phyloP scores from a whole-genome alignment of 1,140 invertebrate species.

The Drosophila virilis region DNA sequence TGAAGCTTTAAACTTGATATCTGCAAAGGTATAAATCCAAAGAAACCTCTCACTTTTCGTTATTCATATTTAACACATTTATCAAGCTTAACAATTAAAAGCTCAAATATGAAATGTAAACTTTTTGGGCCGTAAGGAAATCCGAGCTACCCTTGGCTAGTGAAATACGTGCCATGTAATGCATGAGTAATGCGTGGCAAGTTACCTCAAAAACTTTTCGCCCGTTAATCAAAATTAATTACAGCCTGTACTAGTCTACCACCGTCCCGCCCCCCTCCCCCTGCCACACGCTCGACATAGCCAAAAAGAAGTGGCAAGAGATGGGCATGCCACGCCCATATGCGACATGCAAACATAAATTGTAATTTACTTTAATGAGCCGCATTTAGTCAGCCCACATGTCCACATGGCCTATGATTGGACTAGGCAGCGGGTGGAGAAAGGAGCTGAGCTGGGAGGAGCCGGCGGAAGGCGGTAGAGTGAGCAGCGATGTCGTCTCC shows the following conservation, averaged over 20 bases:
- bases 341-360: conserved; percentile 79
- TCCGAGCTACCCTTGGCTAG: conserved; percentile 29
- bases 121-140: conserved; percentile 15
- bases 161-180: conserved; percentile 37
- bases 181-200: conserved; percentile 60
- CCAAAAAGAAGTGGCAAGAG: conserved; percentile 12
- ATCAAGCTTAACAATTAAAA: conserved; percentile 21
- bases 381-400: conserved; percentile 64
- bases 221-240: conserved; percentile 81
- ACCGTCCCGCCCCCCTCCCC: neutral
- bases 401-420: conserved; percentile 46
- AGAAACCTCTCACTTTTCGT: neutral
- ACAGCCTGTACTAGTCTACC: conserved; percentile 24
- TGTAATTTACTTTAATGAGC: conserved; percentile 82
- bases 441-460: neutral
- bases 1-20: no score
- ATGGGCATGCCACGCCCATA: conserved; percentile 61
- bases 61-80: conserved; percentile 12
- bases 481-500: conserved; percentile 16
- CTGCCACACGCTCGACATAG: neutral
- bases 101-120: conserved; percentile 14
- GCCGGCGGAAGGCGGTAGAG: neutral
- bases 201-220: conserved; percentile 71
- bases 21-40: neutral
- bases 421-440: conserved; percentile 14